phyloP scores from a whole-genome alignment of 1,140 invertebrate species.

The Homarus americanus region DNA sequence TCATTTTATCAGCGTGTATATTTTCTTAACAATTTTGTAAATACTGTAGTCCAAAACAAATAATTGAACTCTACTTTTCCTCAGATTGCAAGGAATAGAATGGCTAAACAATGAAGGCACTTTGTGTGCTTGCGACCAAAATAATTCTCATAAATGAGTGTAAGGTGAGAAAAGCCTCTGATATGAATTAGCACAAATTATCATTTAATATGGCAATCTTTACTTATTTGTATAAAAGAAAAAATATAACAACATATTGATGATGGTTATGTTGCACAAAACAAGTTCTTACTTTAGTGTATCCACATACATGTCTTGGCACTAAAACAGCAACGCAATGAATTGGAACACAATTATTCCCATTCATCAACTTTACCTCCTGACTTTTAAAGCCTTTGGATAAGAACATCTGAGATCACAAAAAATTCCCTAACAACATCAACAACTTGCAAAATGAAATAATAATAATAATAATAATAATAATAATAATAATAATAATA shows the following conservation, averaged over 20 bases:
- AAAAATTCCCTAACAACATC: conserved; percentile 73
- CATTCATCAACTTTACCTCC: conserved; percentile 69
- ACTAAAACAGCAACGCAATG: conserved; percentile 70
- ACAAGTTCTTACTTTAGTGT: conserved; percentile 45
- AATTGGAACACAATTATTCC: conserved; percentile 62
- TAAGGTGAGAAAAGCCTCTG: conserved; percentile 68
- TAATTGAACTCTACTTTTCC: conserved; percentile 49
- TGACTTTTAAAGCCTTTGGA: conserved; percentile 74
- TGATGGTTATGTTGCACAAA: conserved; percentile 59
- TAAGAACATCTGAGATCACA: conserved; percentile 74
- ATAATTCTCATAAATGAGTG: conserved; percentile 46
- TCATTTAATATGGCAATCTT: conserved; percentile 70
- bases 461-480: conserved; percentile 70
- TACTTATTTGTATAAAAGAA: conserved; percentile 57
- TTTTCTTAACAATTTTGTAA: not conserved
- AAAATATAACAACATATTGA: conserved; percentile 43
- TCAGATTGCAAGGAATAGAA: conserved; percentile 66
- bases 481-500: conserved; percentile 52
- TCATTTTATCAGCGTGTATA: not conserved
- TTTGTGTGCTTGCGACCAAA: conserved; percentile 66
- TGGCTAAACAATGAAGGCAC: conserved; percentile 71
- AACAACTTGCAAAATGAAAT: conserved; percentile 65
- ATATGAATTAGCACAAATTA: conserved; percentile 66
- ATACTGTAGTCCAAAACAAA: conserved; percentile 1
- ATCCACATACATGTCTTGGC: conserved; percentile 68